These are phyloP conservation scores for Muscicapa striata DNA, from an alignment of 2,797 vertebrate species.

Conservation along the genomic window DNA sequence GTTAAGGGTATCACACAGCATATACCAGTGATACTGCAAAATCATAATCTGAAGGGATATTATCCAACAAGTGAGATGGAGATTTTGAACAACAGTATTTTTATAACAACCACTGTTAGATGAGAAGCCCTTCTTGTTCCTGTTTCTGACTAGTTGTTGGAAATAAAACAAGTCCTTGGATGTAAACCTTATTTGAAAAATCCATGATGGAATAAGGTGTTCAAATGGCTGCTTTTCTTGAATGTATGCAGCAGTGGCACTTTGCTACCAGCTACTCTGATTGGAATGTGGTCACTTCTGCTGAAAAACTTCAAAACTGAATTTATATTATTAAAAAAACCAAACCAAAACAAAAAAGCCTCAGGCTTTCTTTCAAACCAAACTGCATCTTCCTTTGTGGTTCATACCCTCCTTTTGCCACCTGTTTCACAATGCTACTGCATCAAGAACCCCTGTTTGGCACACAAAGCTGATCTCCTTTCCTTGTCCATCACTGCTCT, in stretches of 20 bases:
- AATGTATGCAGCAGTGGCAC: background rate
- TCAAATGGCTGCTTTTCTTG: background rate
- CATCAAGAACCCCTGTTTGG: background rate
- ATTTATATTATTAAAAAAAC: too few relatives aligned
- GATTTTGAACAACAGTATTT: background rate
- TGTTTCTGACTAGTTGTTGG: background rate
- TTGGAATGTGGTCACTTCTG: background rate
- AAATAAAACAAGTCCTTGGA: background rate
- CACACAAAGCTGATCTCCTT: background rate
- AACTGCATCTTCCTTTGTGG: background rate
- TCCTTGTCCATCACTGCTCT: background rate
- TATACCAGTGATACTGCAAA: background rate
- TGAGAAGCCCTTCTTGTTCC: background rate
- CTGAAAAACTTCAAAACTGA: too few relatives aligned
- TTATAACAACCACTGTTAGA: background rate
- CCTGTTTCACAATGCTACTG: background rate
- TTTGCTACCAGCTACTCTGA: background rate
- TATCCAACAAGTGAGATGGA: background rate
- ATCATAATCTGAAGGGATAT: background rate
- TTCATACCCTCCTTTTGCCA: background rate
- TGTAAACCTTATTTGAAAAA: background rate
- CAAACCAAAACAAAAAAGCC: background rate
- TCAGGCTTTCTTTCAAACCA: background rate
- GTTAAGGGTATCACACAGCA: background rate
- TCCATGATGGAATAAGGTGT: background rate